Base-by-base conservation (phyloP, 2,113 vertebrate species). In the Gymnorhina tibicen region DNA sequence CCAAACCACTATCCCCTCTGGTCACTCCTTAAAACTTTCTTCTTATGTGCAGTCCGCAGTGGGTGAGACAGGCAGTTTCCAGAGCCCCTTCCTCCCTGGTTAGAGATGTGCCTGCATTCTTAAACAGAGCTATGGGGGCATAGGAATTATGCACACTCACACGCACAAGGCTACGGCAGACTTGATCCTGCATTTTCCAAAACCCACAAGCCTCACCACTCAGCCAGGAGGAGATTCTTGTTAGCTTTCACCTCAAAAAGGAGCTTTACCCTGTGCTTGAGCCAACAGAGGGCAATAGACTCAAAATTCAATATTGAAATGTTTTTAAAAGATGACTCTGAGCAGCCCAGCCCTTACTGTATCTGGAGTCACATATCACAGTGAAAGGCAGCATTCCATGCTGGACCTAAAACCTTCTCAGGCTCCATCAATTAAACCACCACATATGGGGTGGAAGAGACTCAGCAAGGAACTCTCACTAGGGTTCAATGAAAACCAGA, bases 381-480 rank as follows among this genome's bases (percentile, higher is more conserved):
- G 84, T 81, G 77, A 97, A 96, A 95, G 82, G 76, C 60, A 0
- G 91, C 85, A 94, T 86, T 97, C 93, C 94, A 86, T 0, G 1
- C 87, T 90, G 91, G 89, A 97, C 85, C 86, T 93, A 82, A 96
- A 96, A 73, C 93, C 95, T 96, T 97, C 89, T 94, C 90, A 86
- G 90, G 90, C 96, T 96, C 93, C 85, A 97, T 93, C 91, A 97
- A 85, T 95, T 95, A 97, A 97, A 93, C 88, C 82, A 93, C 91
- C 93, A 93, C 95, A 95, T 96, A 92, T 93, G 96, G 92, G 83
- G 82, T 83, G 95, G 95, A 95, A 96, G 95, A 95, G 83, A 89
- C 96, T 89, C 93, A 97, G 83, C 87, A 92, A 96, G 87, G 76
- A 94, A 93, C 79, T 87, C 68, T 93, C 87, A 88, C 87, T 87